Base-by-base conservation (phyloP, 2,888 invertebrate species). In the Macrostomum cliftonense region DNA sequence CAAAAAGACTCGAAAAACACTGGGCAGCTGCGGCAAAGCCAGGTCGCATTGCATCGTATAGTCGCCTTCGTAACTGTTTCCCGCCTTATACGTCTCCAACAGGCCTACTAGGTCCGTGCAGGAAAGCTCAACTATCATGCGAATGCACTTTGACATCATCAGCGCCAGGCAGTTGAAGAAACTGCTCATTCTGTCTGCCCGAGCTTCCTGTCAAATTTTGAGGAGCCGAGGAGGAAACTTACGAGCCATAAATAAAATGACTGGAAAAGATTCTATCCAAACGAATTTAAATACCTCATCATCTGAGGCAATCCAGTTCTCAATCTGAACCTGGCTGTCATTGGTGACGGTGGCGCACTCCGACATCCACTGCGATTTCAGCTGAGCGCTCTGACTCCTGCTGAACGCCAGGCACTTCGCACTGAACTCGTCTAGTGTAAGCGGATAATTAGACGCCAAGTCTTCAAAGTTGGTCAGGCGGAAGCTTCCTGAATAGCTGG, bases 91-190 rank as follows among this genome's bases (percentile, higher is more conserved):
- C 37, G 59, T 58, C 52, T 67, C 64, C 37, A 70, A 53, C 5
- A 65, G 55, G 39, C 59, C 58, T 2, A 68, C 62, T 12, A 70
- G 59, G 52, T 68, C 66, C 17, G 57, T 51, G 42, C 70, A 59
- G 7, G 69, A 67, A 48, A 59, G 58, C 43, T 56, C 57, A 14
- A 68, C 64, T 53, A 62, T 63, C 43, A 58, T 57, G n/a, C 69
- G 55, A 39, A 91, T 60, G 63, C 87, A 82, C 49, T 75, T 74
- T 0, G 86, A 83, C 78, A 89, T 80, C 43, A 88, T 67, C 0
- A 79, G 76, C 53, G 82, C 80, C 2, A 82, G 77, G 56, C 78
- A 76, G 21, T 74, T 71, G 61, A 83, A 82, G 56, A 81, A 79
- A 50, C 76, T 74, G 52, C 77, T 75, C 42, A 82, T 76, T 45